Base-by-base conservation (phyloP, 1,140 invertebrate genomes). In the Pseudachorutes palmiensis region DNA sequence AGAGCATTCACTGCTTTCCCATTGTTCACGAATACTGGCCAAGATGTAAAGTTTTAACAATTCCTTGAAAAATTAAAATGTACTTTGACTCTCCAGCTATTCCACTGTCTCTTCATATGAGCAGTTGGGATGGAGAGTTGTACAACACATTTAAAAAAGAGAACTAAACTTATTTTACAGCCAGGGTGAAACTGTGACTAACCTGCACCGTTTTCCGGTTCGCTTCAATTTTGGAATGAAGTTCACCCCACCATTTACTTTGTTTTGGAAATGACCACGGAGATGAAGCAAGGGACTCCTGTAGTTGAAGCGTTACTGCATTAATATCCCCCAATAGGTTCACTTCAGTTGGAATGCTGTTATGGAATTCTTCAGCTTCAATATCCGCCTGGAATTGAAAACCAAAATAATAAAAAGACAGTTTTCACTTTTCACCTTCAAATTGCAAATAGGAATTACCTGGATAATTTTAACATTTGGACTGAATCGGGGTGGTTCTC, bases 401-500 rank as follows among this genome's bases (percentile, higher is more conserved):
- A 5, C 12, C 12, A 55, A n/a, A n/a, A 48, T 31, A n/a, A n/a
- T n/a, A n/a, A n/a, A n/a, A n/a, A n/a, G n/a, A n/a, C n/a, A n/a
- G n/a, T n/a, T n/a, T n/a, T n/a, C n/a, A n/a, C n/a, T n/a, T n/a
- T n/a, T n/a, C n/a, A n/a, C n/a, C n/a, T n/a, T n/a, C n/a, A n/a
- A n/a, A n/a, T n/a, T n/a, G n/a, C n/a, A n/a, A n/a, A n/a, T n/a
- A n/a, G n/a, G 36, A 68, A 62, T 65, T 77, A 89, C 88, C 82
- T 96, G 94, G 74, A 97, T 92, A 61, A 97, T 79, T 81, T 94
- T 93, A 0, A 94, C 91, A 77, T 91, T 80, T 26, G 83, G 78
- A 64, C 76, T 75, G 75, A 82, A 84, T 59, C 94, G 80, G 22
- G 94, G 94, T n/a, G 88, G 80, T 60, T 86, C 83, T 14, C 94